Percentiles rank a stretch among this genome's conserved stretches.
Evolutionary conservation across 2,113 vertebrate genomes (phyloP).

Genomic region (Antechinus flavipes): DNA sequence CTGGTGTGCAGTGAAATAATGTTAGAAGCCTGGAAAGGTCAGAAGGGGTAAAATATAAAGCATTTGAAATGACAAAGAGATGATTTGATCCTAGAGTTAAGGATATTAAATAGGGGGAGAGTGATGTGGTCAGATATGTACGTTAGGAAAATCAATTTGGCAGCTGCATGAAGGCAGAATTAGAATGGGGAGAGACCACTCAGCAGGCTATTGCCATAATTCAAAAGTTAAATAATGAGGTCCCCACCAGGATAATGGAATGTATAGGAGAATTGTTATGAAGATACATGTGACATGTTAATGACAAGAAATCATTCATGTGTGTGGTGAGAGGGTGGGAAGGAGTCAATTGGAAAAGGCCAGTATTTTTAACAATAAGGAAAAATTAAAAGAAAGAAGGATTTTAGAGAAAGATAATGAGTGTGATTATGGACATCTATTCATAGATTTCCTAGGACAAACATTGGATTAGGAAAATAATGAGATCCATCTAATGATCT

Average conservation of each 20-base stretch:
- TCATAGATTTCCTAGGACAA: neutral
- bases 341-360: neutral
- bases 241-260: neutral
- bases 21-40: neutral
- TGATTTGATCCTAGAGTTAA: neutral
- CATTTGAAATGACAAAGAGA: neutral
- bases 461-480: neutral
- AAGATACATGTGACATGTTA: neutral
- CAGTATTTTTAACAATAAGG: neutral
- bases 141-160: neutral
- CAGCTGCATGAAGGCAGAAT: neutral
- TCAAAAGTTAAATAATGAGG: neutral
- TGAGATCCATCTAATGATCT: neutral
- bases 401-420: neutral
- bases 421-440: neutral
- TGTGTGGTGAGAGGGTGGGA: neutral
- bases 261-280: neutral
- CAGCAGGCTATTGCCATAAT: neutral
- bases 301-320: neutral
- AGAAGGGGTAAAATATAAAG: neutral
- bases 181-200: neutral
- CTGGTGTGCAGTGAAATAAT: neutral
- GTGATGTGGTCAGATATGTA: too few relatives aligned
- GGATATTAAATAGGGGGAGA: neutral
- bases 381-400: neutral